Conservation (phyloP, 2,888 invertebrate species). For the Auanema freiburgensis region DNA sequence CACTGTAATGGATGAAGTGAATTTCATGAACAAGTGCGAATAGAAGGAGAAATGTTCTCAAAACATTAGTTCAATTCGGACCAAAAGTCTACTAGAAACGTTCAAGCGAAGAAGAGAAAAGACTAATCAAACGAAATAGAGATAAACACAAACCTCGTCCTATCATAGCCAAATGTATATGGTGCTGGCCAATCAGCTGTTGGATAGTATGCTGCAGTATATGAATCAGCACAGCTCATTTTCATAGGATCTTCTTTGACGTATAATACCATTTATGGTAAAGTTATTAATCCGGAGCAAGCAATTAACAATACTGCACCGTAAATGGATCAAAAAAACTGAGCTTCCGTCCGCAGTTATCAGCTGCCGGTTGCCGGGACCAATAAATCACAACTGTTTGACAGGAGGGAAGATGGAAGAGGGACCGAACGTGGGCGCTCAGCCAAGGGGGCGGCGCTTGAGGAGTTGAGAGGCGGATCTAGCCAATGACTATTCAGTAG, state of each 20-base stretch:
- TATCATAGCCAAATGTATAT: conserved; percentile 21
- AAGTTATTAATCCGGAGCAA: conserved; percentile 12
- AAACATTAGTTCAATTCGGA: no score
- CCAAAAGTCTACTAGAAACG: no score
- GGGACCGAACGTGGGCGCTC: no score
- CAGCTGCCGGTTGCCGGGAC: no score
- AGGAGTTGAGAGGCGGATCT: no score
- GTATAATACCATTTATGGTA: no score
- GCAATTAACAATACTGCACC: neutral
- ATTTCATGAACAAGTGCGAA: neutral
- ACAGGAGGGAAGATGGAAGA: no score
- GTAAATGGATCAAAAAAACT: conserved; percentile 3
- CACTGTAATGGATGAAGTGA: neutral
- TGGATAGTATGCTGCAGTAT: conserved; percentile 36
- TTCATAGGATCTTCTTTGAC: conserved; percentile 4
- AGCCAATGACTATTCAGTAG: no score
- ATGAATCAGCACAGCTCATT: conserved; percentile 44
- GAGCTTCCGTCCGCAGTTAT: no score
- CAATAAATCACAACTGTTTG: no score
- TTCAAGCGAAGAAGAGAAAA: neutral
- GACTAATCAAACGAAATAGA: neutral
- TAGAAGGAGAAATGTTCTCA: neutral
- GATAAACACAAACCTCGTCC: conserved; percentile 14
- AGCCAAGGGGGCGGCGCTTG: no score
- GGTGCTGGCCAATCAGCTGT: conserved; percentile 32